Percentiles rank a stretch among this genome's conserved stretches.
phyloP scores from a whole-genome alignment of 2,888 invertebrate genomes.

The Pheosia tremula region DNA sequence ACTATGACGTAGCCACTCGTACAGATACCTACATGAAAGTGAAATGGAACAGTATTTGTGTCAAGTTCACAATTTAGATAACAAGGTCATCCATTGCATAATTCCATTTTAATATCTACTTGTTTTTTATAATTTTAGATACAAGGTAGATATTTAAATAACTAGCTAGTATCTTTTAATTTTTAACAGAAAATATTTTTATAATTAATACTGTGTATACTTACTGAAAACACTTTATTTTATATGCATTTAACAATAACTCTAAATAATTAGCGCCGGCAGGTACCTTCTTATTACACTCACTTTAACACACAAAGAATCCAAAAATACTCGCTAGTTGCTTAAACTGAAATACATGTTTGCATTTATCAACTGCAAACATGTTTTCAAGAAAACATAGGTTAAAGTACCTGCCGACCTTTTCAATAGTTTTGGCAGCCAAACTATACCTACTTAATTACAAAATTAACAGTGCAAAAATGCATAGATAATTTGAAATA shows the following conservation, averaged over 20 bases:
- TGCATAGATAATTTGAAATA: slow-evolving; percentile 22
- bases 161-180: slow-evolving; percentile 6
- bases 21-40: slow-evolving; percentile 72
- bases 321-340: too few species aligned
- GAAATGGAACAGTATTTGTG: slow-evolving; percentile 83
- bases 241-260: too few species aligned
- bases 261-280: too few species aligned
- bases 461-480: not conserved
- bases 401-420: too few species aligned
- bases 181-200: slow-evolving; percentile 15
- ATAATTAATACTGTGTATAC: slow-evolving; percentile 12
- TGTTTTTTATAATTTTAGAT: not conserved
- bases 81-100: slow-evolving; percentile 81
- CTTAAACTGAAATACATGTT: too few species aligned
- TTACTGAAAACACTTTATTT: too few species aligned
- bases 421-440: too few species aligned
- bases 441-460: not conserved
- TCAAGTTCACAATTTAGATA: slow-evolving; percentile 84
- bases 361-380: too few species aligned
- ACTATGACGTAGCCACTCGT: slow-evolving; percentile 61
- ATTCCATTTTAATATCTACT: slow-evolving; percentile 57
- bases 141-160: slow-evolving; percentile 1
- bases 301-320: too few species aligned
- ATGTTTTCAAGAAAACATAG: too few species aligned
- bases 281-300: too few species aligned